Evolutionary conservation across 2,113 vertebrate species (phyloP), one percentile per base, ranked within the genome.

Genomic region (Tyrannus savana): DNA sequence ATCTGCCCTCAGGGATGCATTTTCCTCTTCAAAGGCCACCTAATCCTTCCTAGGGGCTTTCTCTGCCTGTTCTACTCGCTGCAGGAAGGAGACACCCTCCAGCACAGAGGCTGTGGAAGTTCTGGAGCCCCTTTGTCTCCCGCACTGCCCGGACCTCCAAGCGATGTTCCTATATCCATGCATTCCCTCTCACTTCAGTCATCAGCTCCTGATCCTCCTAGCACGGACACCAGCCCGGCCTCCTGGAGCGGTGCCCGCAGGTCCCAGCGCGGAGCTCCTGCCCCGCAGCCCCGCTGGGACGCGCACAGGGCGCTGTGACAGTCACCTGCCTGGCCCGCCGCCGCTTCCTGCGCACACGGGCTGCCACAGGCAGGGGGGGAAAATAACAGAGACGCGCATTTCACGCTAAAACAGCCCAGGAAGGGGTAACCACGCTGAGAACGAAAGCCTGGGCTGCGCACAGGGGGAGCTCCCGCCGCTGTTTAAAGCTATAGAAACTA

Each of bases 101-200:
- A 77, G 2, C 1, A 24, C 35, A 23, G 24, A 21, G 31, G 22
- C n/a, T 37, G 27, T 7, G 0, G 1, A 84, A 95, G 56, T 64
- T 87, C 64, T 56, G 44, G 14, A 87, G 19, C 3, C 23, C 41
- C 62, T 92, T 75, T 78, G 77, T 89, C 89, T 63, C 50, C 41
- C 3, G 4, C 1, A 3, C 14, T 1, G 3, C 39, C 28, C 28
- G 21, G 23, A 69, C 3, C 39, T 25, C 66, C 6, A 1, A 63
- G 5, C 10, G 16, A 25, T 1, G 6, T 28, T 81, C 35, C 56
- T 9, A 5, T 4, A 50, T 4, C 8, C 46, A 4, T 0, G 8
- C 28, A 14, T 18, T 44, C 46, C 3, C 4, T 21, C n/a, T 46
- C 28, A 1, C 19, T 41, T 28, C 27, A 42, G n/a, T 4, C 49